These are phyloP conservation scores for Folsomia candida DNA, from an alignment of 2,888 invertebrate genomes.

Conservation along the genomic window DNA sequence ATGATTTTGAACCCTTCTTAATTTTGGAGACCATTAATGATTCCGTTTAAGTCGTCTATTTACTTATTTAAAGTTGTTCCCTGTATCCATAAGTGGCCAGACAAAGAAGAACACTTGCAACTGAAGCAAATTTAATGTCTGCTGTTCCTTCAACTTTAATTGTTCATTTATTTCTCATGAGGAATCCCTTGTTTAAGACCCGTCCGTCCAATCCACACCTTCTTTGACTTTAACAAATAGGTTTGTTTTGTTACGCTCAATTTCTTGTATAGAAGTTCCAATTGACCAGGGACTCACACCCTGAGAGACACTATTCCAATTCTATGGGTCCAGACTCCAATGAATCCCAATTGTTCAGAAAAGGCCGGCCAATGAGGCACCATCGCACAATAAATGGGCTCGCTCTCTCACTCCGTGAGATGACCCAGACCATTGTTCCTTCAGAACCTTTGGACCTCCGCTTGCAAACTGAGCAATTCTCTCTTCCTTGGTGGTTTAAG, in stretches of 20 bases:
- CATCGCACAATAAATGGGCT: conserved; percentile 5
- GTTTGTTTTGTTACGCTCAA: conserved; percentile 19
- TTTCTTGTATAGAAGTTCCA: conserved; percentile 9
- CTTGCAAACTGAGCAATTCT: background rate
- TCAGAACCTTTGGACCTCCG: conserved; percentile 6
- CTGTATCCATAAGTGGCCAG: no score
- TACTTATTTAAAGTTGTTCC: no score
- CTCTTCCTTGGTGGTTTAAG: no score
- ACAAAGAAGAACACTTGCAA: no score
- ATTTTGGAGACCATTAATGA: no score
- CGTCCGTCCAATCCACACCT: conserved; percentile 13
- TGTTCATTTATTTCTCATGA: background rate
- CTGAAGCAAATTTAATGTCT: no score
- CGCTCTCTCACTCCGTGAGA: conserved; percentile 1
- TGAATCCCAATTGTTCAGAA: conserved; percentile 10
- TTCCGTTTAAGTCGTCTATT: no score
- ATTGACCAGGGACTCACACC: conserved; percentile 6
- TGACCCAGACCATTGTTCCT: conserved; percentile 10
- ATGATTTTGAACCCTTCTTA: no score
- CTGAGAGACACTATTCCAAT: conserved; percentile 8
- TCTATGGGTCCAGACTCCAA: background rate
- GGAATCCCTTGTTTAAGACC: conserved; percentile 6
- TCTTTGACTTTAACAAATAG: conserved; percentile 19
- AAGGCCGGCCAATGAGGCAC: conserved; percentile 2
- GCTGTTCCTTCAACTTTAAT: no score